Percentiles rank a stretch among this genome's conserved stretches.
Evolutionary conservation across 2,888 invertebrate species (phyloP).

Genomic region (Capitulum mitella): DNA sequence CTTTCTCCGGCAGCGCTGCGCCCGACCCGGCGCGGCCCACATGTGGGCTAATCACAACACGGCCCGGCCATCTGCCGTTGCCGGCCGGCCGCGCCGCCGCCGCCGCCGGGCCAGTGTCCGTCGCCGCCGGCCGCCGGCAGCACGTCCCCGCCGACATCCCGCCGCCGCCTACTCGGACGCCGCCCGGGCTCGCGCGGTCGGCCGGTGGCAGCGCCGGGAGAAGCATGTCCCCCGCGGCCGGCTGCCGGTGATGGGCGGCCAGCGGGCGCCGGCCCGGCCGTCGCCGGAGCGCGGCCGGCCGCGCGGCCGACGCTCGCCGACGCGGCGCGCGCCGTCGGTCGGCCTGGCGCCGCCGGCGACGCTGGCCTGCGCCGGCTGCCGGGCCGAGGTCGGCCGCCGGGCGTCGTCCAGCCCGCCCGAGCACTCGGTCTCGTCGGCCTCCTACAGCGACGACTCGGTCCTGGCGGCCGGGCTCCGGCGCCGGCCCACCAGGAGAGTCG

Average conservation of each 20-base stretch:
- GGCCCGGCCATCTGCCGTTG: neutral
- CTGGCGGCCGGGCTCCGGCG: neutral
- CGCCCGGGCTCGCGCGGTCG: neutral
- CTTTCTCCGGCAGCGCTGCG: neutral
- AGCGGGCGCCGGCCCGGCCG: neutral
- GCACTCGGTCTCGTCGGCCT: neutral
- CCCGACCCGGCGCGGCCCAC: neutral
- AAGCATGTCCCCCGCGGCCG: neutral
- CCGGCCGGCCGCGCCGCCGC: neutral
- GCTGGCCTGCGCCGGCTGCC: neutral
- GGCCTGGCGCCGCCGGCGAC: neutral
- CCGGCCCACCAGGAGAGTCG: neutral
- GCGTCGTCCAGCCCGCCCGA: neutral
- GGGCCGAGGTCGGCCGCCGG: neutral
- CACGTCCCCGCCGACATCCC: neutral
- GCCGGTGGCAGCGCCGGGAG: no score
- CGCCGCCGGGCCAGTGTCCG: neutral
- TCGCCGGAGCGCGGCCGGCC: neutral
- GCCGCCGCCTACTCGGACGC: neutral
- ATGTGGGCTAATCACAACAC: neutral
- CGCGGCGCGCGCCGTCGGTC: neutral
- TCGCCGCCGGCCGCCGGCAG: neutral
- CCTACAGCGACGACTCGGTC: slow-evolving; percentile 2
- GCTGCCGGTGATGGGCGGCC: neutral
- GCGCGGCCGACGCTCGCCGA: neutral